Evolutionary conservation across 2,797 vertebrate species (phyloP).

Genomic region (Naso thynnoides): DNA sequence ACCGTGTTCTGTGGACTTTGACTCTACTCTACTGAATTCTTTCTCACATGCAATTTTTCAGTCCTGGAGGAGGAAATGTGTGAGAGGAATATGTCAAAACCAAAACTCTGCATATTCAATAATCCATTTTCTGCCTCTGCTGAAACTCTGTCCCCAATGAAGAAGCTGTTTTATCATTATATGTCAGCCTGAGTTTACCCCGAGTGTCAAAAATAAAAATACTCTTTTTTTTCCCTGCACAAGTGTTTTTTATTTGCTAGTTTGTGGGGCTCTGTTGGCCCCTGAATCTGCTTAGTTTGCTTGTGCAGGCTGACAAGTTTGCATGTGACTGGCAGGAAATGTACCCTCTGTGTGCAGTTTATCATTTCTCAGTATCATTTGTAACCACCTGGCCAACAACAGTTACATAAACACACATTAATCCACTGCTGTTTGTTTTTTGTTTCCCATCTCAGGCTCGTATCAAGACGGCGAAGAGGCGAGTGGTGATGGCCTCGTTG

Average conservation of each 20-base stretch:
- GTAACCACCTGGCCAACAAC: not conserved
- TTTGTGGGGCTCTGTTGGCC: too few relatives aligned
- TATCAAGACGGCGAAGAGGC: conserved; percentile 89
- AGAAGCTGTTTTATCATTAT: not conserved
- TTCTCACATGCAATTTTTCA: not conserved
- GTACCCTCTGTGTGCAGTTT: not conserved
- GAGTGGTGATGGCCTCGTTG: conserved; percentile 95
- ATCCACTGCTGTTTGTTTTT: conserved; percentile 6
- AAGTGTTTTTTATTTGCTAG: not conserved
- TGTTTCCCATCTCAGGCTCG: conserved; percentile 81
- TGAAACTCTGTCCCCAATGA: not conserved
- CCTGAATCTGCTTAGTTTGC: not conserved
- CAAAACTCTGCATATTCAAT: not conserved
- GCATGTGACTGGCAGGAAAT: conserved; percentile 9
- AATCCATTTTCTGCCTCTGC: not conserved
- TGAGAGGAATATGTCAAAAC: not conserved
- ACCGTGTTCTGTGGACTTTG: not conserved
- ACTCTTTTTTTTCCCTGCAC: too few relatives aligned
- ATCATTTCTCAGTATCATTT: conserved; percentile 18
- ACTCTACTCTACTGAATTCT: not conserved
- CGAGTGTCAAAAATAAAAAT: too few relatives aligned
- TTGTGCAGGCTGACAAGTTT: not conserved
- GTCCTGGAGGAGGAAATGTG: not conserved
- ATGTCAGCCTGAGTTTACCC: not conserved
- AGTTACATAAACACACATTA: not conserved